Base-by-base conservation (phyloP, 2,113 vertebrate species). In the Cochlearius cochlearius region DNA sequence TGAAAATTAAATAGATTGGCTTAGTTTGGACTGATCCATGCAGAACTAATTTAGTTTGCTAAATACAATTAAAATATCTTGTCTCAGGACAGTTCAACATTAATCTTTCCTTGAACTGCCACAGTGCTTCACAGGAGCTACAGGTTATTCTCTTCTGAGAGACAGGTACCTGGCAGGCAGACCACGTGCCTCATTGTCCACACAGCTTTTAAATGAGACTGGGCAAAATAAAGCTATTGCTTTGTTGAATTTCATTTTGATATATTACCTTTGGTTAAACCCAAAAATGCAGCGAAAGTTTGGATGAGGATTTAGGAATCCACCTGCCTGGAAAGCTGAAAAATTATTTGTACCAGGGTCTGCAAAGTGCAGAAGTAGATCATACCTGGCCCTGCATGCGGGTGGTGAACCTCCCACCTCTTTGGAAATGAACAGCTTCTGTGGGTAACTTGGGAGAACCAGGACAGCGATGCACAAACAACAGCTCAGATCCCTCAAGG, bases 41-140 rank as follows among this genome's bases (percentile, higher is more conserved):
- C 90, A 96, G 74, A 86, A 82, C 69, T 90, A 87, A 97, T 93
- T 90, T 90, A 76, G 92, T 79, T 94, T 91, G 66, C 84, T 94
- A 97, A 96, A 91, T 91, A 93, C 66, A 95, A 85, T 97, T 93
- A 91, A 92, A 95, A 87, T 91, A 85, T 78, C 94, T 96, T 92
- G 69, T 96, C 83, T 95, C 66, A 78, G 80, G 86, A 88, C 4
- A 36, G 76, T 94, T 94, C 79, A 92, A 68, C 60, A 95, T 94
- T 93, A 91, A 92, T 95, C 86, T 96, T 95, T 73, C 39, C 73
- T 89, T 85, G 92, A 92, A 50, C 84, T 91, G 75, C 83, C 76
- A 82, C 38, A 49, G 23, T 36, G 38, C 34, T 93, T 92, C 85
- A 86, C 8, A 12, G 72, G 83, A 94, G 27, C 30, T 86, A 22